Evolutionary conservation across 2,888 invertebrate species (phyloP).

Genomic region (Troides helena): DNA sequence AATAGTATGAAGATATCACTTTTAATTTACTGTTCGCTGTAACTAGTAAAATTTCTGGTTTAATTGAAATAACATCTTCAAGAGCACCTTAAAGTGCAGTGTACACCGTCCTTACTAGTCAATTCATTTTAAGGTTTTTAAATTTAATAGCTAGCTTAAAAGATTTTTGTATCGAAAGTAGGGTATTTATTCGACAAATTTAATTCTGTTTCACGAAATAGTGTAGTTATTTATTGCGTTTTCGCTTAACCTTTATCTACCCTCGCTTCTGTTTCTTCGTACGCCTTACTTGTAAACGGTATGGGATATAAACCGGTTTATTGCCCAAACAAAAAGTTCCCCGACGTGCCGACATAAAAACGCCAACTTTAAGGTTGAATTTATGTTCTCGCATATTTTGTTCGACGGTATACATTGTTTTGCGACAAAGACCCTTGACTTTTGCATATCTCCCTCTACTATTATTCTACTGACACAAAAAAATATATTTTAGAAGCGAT

Average conservation of each 20-base stretch:
- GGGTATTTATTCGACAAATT: no score
- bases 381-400: constrained; percentile 29
- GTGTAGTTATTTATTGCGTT: not conserved
- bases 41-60: no score
- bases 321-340: constrained; percentile 25
- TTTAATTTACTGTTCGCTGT: no score
- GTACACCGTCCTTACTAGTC: no score
- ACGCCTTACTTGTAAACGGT: constrained; percentile 13
- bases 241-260: constrained; percentile 1
- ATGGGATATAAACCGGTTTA: constrained; percentile 26
- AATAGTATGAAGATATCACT: no score
- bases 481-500: no score
- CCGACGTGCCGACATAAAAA: constrained; percentile 24
- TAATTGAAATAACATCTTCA: no score
- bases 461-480: not conserved
- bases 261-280: constrained; percentile 7
- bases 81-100: no score
- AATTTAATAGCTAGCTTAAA: no score
- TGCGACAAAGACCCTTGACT: constrained; percentile 23
- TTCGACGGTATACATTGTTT: constrained; percentile 23
- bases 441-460: constrained; percentile 4
- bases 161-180: no score
- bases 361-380: constrained; percentile 26
- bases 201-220: no score
- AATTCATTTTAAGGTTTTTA: no score